Conservation (phyloP, 2,888 invertebrate genomes). For the Cosmia pyralina region DNA sequence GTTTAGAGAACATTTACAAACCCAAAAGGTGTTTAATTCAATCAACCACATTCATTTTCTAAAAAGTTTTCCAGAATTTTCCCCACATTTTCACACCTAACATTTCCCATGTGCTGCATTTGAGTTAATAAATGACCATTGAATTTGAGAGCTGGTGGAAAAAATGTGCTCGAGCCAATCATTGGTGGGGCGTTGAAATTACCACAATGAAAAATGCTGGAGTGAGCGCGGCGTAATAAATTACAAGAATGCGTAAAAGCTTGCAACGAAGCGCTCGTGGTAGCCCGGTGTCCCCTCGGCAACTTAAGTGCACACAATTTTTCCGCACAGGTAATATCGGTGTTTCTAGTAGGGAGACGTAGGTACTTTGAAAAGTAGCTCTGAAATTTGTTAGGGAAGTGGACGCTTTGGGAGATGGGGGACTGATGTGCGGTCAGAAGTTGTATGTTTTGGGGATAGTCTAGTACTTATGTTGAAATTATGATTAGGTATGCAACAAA, state of each 20-base stretch:
- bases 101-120: slow-evolving; percentile 56
- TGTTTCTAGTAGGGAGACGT: slow-evolving; percentile 39
- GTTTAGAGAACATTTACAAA: background rate
- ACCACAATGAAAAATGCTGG: slow-evolving; percentile 77
- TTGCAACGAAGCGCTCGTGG: slow-evolving; percentile 66
- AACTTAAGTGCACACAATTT: slow-evolving; percentile 68
- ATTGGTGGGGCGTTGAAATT: slow-evolving; percentile 75
- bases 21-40: background rate
- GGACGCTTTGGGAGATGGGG: slow-evolving; percentile 5
- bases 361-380: slow-evolving; percentile 44
- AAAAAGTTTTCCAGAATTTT: slow-evolving; percentile 33
- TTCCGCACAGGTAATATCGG: slow-evolving; percentile 64
- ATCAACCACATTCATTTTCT: slow-evolving; percentile 19
- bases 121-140: slow-evolving; percentile 71
- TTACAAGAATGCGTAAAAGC: slow-evolving; percentile 80
- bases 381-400: slow-evolving; percentile 25
- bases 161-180: slow-evolving; percentile 74
- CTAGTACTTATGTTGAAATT: background rate
- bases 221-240: slow-evolving; percentile 76
- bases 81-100: slow-evolving; percentile 54
- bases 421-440: slow-evolving; percentile 2
- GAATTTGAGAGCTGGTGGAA: slow-evolving; percentile 70
- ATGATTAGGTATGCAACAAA: background rate
- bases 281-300: slow-evolving; percentile 64
- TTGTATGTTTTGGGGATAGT: background rate